A percentile compares a stretch with the other conserved stretches of the same genome.
These are phyloP conservation scores for Microctonus brassicae DNA, from an alignment of 2,888 invertebrate genomes.

Conservation along the genomic window DNA sequence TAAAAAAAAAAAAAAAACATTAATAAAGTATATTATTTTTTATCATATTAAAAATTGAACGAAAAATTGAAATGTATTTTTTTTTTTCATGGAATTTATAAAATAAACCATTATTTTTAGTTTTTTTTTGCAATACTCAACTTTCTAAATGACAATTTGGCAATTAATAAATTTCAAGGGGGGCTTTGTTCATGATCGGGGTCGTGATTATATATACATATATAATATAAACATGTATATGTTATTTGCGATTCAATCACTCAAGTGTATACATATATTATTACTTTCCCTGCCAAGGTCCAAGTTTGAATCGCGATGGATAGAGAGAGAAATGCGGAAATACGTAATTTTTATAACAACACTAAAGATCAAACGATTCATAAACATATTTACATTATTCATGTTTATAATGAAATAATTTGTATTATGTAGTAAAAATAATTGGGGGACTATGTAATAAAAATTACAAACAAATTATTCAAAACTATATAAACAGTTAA, in stretches of 20 bases:
- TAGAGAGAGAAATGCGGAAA: slow-evolving; percentile 1
- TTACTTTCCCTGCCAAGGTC: slow-evolving; percentile 27
- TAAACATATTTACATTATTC: no score
- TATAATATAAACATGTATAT: not conserved
- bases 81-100: no score
- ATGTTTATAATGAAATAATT: no score
- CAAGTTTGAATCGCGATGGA: not conserved
- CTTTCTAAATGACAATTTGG: not conserved
- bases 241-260: slow-evolving; percentile 4
- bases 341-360: not conserved
- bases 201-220: not conserved
- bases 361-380: not conserved
- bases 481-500: no score
- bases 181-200: not conserved
- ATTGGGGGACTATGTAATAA: no score
- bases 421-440: no score
- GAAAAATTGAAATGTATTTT: not conserved
- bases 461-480: no score
- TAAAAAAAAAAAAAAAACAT: not conserved
- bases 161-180: not conserved
- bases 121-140: not conserved
- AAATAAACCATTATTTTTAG: no score
- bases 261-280: not conserved
- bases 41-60: not conserved
- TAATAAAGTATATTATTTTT: not conserved